Conservation (phyloP, 2,888 invertebrate genomes). For the Exephanes ischioxanthus region DNA sequence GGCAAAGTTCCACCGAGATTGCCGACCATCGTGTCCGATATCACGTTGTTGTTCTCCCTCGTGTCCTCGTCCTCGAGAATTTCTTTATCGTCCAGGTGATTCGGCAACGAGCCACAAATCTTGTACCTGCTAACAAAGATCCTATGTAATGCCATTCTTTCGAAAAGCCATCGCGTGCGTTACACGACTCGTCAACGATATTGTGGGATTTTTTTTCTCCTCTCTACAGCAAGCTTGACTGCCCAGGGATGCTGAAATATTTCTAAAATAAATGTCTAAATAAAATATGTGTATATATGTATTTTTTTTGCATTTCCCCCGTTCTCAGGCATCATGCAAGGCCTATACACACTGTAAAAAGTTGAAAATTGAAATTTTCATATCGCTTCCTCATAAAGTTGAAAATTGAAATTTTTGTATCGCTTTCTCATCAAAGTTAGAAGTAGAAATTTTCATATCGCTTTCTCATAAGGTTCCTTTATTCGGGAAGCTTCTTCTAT, state of each 20-base stretch:
- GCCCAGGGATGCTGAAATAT: neutral
- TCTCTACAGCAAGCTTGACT: neutral
- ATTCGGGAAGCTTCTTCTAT: too few relatives aligned
- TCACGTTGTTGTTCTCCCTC: slow-evolving; percentile 87
- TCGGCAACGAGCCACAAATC: slow-evolving; percentile 89
- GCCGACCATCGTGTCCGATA: slow-evolving; percentile 80
- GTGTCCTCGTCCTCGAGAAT: slow-evolving; percentile 84
- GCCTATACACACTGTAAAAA: too few relatives aligned
- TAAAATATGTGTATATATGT: too few relatives aligned
- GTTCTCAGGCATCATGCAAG: too few relatives aligned
- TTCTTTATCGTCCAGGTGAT: slow-evolving; percentile 89
- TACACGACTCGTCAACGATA: slow-evolving; percentile 10
- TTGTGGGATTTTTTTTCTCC: slow-evolving; percentile 17
- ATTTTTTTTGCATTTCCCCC: too few relatives aligned
- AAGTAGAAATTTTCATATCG: too few relatives aligned
- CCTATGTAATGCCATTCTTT: neutral
- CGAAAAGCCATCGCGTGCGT: neutral
- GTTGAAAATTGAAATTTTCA: too few relatives aligned
- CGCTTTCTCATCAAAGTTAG: too few relatives aligned
- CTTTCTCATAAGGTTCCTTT: too few relatives aligned
- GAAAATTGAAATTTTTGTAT: too few relatives aligned
- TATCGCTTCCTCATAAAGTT: too few relatives aligned
- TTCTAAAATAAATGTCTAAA: too few relatives aligned
- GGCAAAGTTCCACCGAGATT: slow-evolving; percentile 83
- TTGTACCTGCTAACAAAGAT: slow-evolving; percentile 80